A percentile compares a stretch with the other conserved stretches of the same genome.
Evolutionary conservation across 2,888 invertebrate genomes (phyloP).

Genomic region (Agrochola circellaris): DNA sequence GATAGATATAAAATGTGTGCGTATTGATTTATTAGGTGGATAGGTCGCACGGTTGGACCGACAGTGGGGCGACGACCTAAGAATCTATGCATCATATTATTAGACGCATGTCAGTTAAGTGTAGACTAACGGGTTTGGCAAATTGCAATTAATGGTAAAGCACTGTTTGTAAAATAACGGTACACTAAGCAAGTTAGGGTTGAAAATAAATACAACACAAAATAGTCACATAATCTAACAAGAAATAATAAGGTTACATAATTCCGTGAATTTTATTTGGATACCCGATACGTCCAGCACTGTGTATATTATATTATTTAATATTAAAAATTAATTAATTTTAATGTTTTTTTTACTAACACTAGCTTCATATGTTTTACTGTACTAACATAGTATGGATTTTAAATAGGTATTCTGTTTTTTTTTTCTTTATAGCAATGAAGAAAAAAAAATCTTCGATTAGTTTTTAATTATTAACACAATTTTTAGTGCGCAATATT

Average conservation of each 20-base stretch:
- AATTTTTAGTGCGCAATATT: neutral
- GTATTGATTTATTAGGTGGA: conserved; percentile 65
- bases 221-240: neutral
- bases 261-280: neutral
- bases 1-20: conserved; percentile 40
- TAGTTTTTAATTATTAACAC: neutral
- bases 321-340: no score
- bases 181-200: neutral
- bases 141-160: conserved; percentile 26
- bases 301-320: no score
- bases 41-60: conserved; percentile 62
- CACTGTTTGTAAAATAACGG: conserved; percentile 11
- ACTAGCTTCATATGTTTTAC: no score
- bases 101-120: conserved; percentile 8
- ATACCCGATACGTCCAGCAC: no score
- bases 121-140: conserved; percentile 18
- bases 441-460: neutral
- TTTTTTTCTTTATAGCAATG: no score
- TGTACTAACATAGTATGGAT: no score
- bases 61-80: conserved; percentile 45
- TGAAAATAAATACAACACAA: neutral
- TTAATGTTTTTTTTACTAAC: no score
- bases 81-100: conserved; percentile 21
- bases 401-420: no score
- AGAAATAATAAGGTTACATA: neutral